phyloP scores from a whole-genome alignment of 2,888 invertebrate species.

The Amblyjoppa proteus region DNA sequence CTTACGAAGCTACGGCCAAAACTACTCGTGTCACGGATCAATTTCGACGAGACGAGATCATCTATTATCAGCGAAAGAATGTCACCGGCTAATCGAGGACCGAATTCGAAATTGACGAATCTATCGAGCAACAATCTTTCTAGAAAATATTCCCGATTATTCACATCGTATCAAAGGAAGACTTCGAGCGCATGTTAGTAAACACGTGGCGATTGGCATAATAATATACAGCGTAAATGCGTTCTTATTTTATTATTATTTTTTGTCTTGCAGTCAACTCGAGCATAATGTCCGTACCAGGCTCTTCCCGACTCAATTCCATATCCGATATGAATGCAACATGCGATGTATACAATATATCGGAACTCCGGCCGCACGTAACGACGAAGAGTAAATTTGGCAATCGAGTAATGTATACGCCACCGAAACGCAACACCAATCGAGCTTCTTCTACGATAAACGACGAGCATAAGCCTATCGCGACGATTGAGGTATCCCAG shows the following conservation, averaged over 20 bases:
- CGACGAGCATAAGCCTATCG: conserved; percentile 61
- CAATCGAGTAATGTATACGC: conserved; percentile 66
- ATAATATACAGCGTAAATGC: background rate
- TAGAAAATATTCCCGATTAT: conserved; percentile 79
- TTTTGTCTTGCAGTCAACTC: conserved; percentile 71
- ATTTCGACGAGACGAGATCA: conserved; percentile 67
- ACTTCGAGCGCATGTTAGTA: conserved; percentile 50
- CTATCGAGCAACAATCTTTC: conserved; percentile 64
- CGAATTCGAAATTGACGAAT: conserved; percentile 55
- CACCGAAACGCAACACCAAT: conserved; percentile 58
- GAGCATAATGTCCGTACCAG: conserved; percentile 73
- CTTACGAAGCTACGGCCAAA: conserved; percentile 70
- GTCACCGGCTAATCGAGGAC: conserved; percentile 54
- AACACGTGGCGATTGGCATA: background rate
- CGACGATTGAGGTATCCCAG: conserved; percentile 56
- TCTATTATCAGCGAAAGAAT: conserved; percentile 60
- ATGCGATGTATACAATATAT: conserved; percentile 70
- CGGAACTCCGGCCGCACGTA: conserved; percentile 71
- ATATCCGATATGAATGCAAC: conserved; percentile 70
- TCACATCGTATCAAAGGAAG: conserved; percentile 68
- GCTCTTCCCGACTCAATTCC: conserved; percentile 75
- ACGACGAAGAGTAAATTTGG: conserved; percentile 67
- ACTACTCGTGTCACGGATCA: conserved; percentile 68
- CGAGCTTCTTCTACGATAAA: conserved; percentile 56
- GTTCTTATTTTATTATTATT: conserved; percentile 36